A percentile compares a stretch with the other conserved stretches of the same genome.
phyloP scores from a whole-genome alignment of 2,797 vertebrate species.

The Apogon hyalosoma region DNA sequence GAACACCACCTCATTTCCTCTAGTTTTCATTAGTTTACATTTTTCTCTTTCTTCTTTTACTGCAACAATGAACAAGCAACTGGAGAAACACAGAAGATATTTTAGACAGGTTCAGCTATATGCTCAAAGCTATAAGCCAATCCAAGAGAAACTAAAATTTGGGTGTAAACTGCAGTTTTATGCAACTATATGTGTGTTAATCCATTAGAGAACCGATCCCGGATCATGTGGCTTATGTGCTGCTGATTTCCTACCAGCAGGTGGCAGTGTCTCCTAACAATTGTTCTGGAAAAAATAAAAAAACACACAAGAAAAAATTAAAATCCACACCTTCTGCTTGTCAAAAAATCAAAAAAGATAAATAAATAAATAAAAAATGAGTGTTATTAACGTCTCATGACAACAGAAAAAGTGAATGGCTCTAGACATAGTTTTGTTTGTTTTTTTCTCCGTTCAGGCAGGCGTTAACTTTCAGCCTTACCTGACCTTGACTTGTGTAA shows the following conservation, averaged over 20 bases:
- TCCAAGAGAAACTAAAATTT: neutral
- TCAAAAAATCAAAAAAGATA: neutral
- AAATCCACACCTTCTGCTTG: conserved; percentile 15
- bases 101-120: too few species aligned
- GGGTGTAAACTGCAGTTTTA: too few species aligned
- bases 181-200: too few species aligned
- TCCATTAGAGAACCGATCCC: neutral
- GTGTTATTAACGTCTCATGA: neutral
- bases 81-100: neutral
- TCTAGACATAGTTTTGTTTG: too few species aligned
- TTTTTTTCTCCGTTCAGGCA: too few species aligned
- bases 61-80: neutral
- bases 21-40: too few species aligned
- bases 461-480: conserved; percentile 5
- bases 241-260: conserved; percentile 63
- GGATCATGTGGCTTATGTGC: conserved; percentile 42
- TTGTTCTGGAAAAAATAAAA: conserved; percentile 1
- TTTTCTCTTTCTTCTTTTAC: too few species aligned
- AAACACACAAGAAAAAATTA: neutral
- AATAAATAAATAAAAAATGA: neutral
- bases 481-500: conserved; percentile 52
- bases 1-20: too few species aligned
- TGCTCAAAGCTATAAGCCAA: conserved; percentile 2
- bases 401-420: neutral
- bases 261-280: conserved; percentile 52